Conservation (phyloP, 1,140 invertebrate species). For the Drosophila arizonae region DNA sequence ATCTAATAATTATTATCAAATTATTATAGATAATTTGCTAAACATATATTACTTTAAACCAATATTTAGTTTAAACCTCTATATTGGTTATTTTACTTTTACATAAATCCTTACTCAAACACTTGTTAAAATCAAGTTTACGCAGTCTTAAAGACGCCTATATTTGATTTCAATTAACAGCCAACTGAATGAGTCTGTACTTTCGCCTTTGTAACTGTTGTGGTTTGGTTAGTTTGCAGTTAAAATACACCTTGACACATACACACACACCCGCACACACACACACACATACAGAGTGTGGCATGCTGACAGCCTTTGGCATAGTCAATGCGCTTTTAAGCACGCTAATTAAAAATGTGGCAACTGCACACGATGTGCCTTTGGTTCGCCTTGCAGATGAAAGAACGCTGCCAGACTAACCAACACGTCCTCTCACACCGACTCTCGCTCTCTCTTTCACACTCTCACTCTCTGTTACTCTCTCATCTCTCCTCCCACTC, state of each 20-base stretch:
- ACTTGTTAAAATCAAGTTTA: neutral
- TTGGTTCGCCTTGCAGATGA: constrained; percentile 9
- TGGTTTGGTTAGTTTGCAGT: constrained; percentile 20
- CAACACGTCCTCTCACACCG: neutral
- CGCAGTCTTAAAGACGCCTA: neutral
- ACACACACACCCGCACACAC: constrained; percentile 1
- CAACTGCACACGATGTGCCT: constrained; percentile 60
- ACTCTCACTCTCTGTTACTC: neutral
- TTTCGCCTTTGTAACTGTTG: neutral
- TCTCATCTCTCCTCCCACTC: neutral
- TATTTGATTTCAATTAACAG: constrained; percentile 3
- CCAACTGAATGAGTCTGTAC: neutral
- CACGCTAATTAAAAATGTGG: constrained; percentile 80
- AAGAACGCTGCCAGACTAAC: neutral
- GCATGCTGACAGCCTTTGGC: constrained; percentile 22
- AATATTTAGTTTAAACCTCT: no score
- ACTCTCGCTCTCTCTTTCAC: neutral
- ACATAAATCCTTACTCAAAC: neutral
- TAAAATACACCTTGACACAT: constrained; percentile 22
- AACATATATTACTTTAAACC: no score
- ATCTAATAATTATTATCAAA: no score
- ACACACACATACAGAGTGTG: neutral
- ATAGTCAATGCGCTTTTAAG: constrained; percentile 78
- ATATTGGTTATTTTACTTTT: no score
- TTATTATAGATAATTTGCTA: no score